Evolutionary conservation across 2,888 invertebrate genomes (phyloP), one percentile per base, ranked within the genome.

Genomic region (Anthrax anthrax): DNA sequence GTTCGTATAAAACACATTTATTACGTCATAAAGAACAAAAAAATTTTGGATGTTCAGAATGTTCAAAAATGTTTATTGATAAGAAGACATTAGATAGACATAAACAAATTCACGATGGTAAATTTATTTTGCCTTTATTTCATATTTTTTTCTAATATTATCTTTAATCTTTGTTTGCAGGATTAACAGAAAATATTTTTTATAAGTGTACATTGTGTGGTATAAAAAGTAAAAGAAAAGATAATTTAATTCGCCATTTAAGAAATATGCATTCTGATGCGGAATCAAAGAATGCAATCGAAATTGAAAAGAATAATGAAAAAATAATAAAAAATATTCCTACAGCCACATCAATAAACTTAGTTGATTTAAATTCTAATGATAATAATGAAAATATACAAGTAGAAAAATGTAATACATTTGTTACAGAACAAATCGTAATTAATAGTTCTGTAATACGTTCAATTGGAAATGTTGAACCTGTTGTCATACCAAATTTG

Each of bases 191-290:
- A 58, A 72, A 72, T 5, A 78, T 81, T 56, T 79, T 78, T 4
- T 87, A 77, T 58, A 75, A 75, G 18, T 88, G 88, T 60, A 73
- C 73, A 51, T 72, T 80, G 23, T 88, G 88, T 63, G 72, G 74
- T 36, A 77, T 79, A 10, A 74, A 74, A 37, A 86, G 86, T 59
- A 70, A 80, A 39, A 71, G 88, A 49, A 84, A 81, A 60, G 88
- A 88, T 61, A 88, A 87, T 60, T 71, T 87, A 49, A 75, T 77
- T 50, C 73, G 87, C 0, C 87, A 87, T 62, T 72, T 84, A 47
- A 76, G 80, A 46, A 83, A 85, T 62, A 80, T 84, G 46, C 87
- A 88, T 63, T 77, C 78, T 1, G 76, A 70, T 1, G 49, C 53
- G 18, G 47, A 55, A 37, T 19, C 34, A 16, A 47, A 18, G 9